Conservation (phyloP, 1,140 invertebrate genomes). For the Aphaenogaster ashmeadi region DNA sequence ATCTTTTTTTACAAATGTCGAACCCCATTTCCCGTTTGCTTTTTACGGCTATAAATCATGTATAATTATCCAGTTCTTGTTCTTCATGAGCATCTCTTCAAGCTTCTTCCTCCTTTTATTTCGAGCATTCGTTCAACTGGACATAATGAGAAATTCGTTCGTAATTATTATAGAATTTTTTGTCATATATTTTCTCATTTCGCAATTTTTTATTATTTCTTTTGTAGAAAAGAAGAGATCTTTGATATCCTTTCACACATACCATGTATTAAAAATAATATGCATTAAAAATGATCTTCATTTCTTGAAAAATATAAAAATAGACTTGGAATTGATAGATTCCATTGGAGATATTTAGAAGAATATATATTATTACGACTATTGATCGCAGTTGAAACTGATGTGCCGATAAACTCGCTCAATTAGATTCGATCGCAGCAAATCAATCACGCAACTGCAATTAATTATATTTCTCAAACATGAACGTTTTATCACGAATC, state of each 20-base stretch:
- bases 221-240: background rate
- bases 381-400: background rate
- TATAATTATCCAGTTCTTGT: constrained; percentile 11
- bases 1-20: background rate
- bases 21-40: background rate
- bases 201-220: background rate
- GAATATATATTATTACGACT: background rate
- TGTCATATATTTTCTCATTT: background rate
- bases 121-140: background rate
- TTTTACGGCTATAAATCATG: background rate
- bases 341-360: background rate
- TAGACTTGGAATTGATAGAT: background rate
- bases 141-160: background rate
- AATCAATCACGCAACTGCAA: background rate
- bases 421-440: constrained; percentile 6
- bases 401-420: background rate
- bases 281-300: background rate
- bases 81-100: background rate
- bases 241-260: background rate
- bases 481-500: background rate
- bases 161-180: background rate
- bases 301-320: background rate
- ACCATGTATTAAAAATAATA: constrained; percentile 5
- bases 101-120: background rate
- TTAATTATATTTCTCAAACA: background rate